Percentiles rank a stretch among this genome's conserved stretches.
These are phyloP conservation scores for Bombus haemorrhoidalis DNA, from an alignment of 1,140 invertebrate genomes.

Conservation along the genomic window DNA sequence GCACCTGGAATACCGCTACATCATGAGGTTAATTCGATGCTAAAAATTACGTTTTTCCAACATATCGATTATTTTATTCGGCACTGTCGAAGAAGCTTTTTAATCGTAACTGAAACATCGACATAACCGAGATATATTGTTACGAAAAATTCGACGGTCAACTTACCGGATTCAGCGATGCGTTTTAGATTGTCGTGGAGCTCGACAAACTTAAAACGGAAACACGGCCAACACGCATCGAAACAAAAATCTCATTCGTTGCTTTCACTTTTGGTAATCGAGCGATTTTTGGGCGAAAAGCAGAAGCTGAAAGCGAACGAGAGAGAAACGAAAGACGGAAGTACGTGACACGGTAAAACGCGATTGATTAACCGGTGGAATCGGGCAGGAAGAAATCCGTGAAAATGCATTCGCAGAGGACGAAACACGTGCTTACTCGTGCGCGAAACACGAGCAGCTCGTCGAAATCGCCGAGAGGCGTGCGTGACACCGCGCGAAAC, in stretches of 20 bases:
- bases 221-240: constrained; percentile 7
- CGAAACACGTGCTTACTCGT: constrained; percentile 16
- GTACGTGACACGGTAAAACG: no score
- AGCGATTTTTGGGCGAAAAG: background rate
- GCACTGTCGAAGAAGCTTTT: no score
- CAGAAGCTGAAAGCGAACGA: background rate
- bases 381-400: background rate
- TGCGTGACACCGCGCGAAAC: constrained; percentile 62
- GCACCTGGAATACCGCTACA: no score
- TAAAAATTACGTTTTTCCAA: no score
- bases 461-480: constrained; percentile 21
- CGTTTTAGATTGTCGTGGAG: background rate
- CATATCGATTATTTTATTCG: no score
- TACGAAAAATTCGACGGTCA: background rate
- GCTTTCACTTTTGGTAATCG: constrained; percentile 53
- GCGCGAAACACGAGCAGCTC: constrained; percentile 11
- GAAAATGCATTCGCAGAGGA: background rate
- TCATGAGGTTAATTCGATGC: no score
- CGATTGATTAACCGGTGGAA: background rate
- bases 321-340: background rate
- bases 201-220: background rate
- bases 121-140: background rate
- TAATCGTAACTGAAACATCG: no score
- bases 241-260: constrained; percentile 22
- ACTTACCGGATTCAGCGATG: constrained; percentile 21